Evolutionary conservation across 2,113 vertebrate species (phyloP).

Genomic region (Proteles cristata): DNA sequence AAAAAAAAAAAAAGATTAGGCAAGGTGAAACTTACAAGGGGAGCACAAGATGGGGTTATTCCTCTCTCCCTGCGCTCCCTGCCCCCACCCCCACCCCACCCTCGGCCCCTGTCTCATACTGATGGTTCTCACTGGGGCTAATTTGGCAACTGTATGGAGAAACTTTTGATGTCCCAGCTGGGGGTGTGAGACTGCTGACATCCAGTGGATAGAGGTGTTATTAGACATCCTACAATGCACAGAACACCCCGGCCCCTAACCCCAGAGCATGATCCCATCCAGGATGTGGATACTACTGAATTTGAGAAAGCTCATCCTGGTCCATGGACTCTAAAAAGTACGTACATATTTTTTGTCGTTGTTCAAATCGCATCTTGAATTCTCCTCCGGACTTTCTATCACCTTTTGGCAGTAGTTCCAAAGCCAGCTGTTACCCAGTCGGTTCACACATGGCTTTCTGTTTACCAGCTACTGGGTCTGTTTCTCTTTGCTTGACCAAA

Average conservation of each 20-base stretch:
- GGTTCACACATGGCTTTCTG: background rate
- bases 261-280: background rate
- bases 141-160: background rate
- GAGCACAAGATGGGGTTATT: background rate
- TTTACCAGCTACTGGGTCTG: background rate
- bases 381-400: background rate
- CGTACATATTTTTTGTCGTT: background rate
- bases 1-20: background rate
- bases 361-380: background rate
- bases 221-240: background rate
- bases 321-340: background rate
- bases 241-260: rapidly evolving
- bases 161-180: background rate
- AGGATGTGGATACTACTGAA: background rate
- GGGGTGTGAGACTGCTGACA: rapidly evolving
- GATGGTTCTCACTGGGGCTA: background rate
- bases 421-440: background rate
- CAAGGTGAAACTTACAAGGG: background rate
- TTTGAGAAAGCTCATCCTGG: background rate
- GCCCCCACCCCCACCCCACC: too few relatives aligned
- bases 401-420: background rate
- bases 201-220: too few relatives aligned
- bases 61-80: too few relatives aligned
- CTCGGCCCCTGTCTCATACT: rapidly evolving
- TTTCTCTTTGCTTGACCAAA: background rate